phyloP scores from a whole-genome alignment of 2,113 vertebrate species.

The Plecotus auritus region DNA sequence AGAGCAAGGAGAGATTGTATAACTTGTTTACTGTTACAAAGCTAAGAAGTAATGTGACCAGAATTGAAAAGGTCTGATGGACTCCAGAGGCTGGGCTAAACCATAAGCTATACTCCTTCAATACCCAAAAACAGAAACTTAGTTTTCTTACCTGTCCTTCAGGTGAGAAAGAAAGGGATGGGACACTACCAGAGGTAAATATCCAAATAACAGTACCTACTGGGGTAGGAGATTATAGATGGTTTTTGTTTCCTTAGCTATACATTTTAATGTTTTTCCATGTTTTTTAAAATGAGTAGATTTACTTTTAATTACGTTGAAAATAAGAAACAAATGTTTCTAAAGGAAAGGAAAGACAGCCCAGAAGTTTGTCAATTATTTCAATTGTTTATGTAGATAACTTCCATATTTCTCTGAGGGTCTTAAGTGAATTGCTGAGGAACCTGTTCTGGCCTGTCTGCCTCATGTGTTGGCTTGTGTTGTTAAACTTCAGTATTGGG shows the following conservation, averaged over 20 bases:
- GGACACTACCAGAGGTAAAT: neutral
- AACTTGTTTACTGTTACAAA: neutral
- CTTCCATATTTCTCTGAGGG: neutral
- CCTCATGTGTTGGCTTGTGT: neutral
- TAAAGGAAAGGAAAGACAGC: neutral
- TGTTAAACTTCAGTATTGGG: neutral
- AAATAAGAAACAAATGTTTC: neutral
- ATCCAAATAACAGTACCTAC: neutral
- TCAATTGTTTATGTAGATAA: neutral
- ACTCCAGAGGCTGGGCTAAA: neutral
- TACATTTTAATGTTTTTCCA: neutral
- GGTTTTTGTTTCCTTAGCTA: neutral
- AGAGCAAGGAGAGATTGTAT: neutral
- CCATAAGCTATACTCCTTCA: neutral
- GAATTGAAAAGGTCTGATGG: neutral
- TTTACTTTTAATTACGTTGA: conserved; percentile 1
- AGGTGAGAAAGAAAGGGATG: neutral
- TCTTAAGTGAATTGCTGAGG: neutral
- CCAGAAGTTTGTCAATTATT: neutral
- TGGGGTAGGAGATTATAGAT: neutral
- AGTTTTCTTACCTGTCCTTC: neutral
- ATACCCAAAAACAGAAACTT: neutral
- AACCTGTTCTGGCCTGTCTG: neutral
- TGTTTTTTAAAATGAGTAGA: neutral
- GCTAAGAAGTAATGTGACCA: neutral